Conservation (phyloP, 2,888 invertebrate genomes). For the Yponomeuta sedellus region DNA sequence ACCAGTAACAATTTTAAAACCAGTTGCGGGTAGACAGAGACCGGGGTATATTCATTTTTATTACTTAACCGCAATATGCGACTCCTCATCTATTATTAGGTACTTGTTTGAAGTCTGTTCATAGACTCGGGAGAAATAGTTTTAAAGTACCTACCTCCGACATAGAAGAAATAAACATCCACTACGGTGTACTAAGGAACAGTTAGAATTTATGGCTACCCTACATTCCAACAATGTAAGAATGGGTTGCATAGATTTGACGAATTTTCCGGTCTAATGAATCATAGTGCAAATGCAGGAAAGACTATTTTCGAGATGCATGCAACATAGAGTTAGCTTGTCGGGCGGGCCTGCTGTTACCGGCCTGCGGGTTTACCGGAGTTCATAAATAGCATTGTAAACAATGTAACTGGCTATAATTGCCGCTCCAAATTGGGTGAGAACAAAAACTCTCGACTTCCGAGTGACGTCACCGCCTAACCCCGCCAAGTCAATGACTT, state of each 20-base stretch:
- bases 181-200: not conserved
- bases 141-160: not conserved
- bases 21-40: not conserved
- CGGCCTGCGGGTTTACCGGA: constrained; percentile 10
- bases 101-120: not conserved
- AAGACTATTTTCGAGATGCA: constrained; percentile 2
- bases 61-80: constrained; percentile 1
- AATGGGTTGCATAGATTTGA: not conserved
- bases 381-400: constrained; percentile 37
- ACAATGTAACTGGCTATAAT: constrained; percentile 46
- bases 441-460: constrained; percentile 42
- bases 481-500: constrained; percentile 37
- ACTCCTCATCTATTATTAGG: not conserved
- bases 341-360: not conserved
- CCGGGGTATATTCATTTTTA: not conserved
- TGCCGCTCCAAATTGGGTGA: constrained; percentile 51
- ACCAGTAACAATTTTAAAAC: constrained; percentile 1
- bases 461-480: constrained; percentile 38
- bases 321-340: constrained; percentile 4
- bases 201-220: constrained; percentile 1
- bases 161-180: not conserved
- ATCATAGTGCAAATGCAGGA: not conserved
- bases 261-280: not conserved
- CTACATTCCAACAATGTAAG: not conserved
- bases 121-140: not conserved